phyloP scores from a whole-genome alignment of 2,888 invertebrate species.

The Frankliniella intonsa region DNA sequence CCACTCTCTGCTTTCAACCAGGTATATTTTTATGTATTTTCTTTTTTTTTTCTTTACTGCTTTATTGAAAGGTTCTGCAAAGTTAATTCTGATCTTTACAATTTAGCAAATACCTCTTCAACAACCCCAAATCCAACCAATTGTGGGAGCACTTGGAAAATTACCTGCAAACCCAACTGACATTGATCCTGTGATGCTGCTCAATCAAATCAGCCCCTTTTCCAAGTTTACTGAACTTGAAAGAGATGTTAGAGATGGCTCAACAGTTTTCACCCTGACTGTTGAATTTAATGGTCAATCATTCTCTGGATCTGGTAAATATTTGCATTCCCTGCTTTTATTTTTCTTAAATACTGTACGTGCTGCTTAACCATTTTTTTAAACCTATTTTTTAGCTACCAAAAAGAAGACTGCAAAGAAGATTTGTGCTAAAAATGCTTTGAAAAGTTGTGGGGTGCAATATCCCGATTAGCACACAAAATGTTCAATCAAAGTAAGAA shows the following conservation, averaged over 20 bases:
- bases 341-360: no score
- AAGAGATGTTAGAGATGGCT: neutral
- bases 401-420: conserved; percentile 8
- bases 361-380: neutral
- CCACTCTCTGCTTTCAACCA: no score
- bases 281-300: conserved; percentile 4
- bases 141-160: neutral
- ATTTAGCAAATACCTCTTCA: no score
- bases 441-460: neutral
- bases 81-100: no score
- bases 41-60: neutral
- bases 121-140: neutral
- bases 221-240: neutral
- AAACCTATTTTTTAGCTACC: neutral
- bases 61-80: no score
- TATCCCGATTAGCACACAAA: neutral
- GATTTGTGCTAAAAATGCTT: neutral
- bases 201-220: neutral
- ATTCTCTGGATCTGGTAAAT: neutral
- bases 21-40: neutral
- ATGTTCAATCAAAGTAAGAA: no score
- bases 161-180: neutral
- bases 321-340: neutral
- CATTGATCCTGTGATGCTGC: neutral
- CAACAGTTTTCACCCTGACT: neutral